Evolutionary conservation across 2,888 invertebrate genomes (phyloP).

Genomic region (Liodrosophila aerea): DNA sequence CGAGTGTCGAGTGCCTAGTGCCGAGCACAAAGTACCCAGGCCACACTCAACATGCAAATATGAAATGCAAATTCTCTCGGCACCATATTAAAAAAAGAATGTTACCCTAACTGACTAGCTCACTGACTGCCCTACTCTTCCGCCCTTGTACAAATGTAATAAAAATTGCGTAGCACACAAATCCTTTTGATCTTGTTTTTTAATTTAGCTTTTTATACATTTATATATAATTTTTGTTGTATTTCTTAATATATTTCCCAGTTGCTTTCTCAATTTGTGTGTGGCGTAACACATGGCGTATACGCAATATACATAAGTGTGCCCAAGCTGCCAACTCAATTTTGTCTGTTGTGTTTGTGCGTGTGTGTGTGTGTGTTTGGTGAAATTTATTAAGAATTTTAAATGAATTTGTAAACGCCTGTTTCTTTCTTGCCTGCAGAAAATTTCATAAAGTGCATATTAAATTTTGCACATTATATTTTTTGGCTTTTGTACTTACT

Average conservation of each 20-base stretch:
- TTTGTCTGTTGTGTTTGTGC: slow-evolving; percentile 20
- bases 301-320: slow-evolving; percentile 49
- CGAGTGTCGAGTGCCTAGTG: slow-evolving; percentile 22
- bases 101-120: slow-evolving; percentile 10
- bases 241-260: slow-evolving; percentile 16
- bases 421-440: slow-evolving; percentile 1
- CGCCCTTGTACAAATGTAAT: slow-evolving; percentile 45
- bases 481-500: slow-evolving; percentile 14
- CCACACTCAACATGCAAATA: slow-evolving; percentile 64
- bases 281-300: slow-evolving; percentile 63
- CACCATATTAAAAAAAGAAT: slow-evolving; percentile 57
- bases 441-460: slow-evolving; percentile 38
- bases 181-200: slow-evolving; percentile 73
- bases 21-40: slow-evolving; percentile 18
- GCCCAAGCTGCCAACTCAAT: slow-evolving; percentile 36
- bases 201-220: slow-evolving; percentile 66
- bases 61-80: slow-evolving; percentile 64
- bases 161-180: slow-evolving; percentile 46
- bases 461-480: slow-evolving; percentile 32
- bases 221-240: slow-evolving; percentile 42
- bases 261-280: slow-evolving; percentile 3
- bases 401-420: slow-evolving; percentile 32
- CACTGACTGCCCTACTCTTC: too few relatives aligned
- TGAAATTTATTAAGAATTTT: slow-evolving; percentile 53
- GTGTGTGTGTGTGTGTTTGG: slow-evolving; percentile 16